Base-by-base conservation (phyloP, 2,888 invertebrate species). In the Conchocele bisecta region DNA sequence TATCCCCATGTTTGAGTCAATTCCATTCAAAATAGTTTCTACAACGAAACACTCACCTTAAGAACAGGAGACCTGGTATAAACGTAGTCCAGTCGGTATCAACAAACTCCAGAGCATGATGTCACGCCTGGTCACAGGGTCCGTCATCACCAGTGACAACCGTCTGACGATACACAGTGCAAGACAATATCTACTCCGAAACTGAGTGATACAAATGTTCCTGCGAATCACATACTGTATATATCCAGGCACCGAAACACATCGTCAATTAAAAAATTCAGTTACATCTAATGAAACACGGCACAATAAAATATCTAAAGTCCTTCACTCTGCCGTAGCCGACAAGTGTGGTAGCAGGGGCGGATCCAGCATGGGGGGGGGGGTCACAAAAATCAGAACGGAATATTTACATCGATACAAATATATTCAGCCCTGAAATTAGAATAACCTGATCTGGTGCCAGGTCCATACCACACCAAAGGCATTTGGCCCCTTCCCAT, bases 21-120 rank as follows among this genome's bases (percentile, higher is more conserved):
- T n/a, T n/a, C 71, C 65, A n/a, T 71, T 71, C 29, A 60, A 71
- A 33, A 53, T 59, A 17, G 71, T 66, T 1, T 31, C 66, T 31
- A 44, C 57, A 50, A 60, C 66, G 28, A 31, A 31, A 13, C 60
- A 53, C 44, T 5, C 13, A 39, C 60, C 59, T 33, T 33, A 22
- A 17, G 33, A 11, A 0, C 17, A 29, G n/a, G 60, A 60, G 2
- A 37, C 17, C 1, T 73, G 73, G 68, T 73, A 68, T 44, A 57
- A 64, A 44, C 13, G 48, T 6, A 54, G 59, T 24, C 51, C 58
- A 7, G 53, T 67, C 20, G 67, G 67, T 3, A 33, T 44, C 3
- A 57, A 63, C 33, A 73, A 73, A 31, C 29, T 67, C 0, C 4
- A 17, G 1, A 22, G 42, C 11, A 39, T 56, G 24, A 71, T 54